Base-by-base conservation (phyloP, 2,888 invertebrate species). In the Cactoblastis cactorum region DNA sequence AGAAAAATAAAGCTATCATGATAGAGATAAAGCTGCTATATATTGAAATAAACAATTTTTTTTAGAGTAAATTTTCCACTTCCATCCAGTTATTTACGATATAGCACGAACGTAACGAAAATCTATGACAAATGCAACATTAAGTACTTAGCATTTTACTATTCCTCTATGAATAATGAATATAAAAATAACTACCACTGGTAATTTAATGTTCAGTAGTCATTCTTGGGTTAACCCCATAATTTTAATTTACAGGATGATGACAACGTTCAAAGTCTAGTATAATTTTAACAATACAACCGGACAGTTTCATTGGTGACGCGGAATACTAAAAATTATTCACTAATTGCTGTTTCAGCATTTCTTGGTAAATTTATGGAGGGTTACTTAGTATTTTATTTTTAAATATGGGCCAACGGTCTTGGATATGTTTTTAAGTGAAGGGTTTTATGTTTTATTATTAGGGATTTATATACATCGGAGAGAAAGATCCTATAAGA, bases 141-240 rank as follows among this genome's bases (percentile, higher is more conserved):
- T n/a, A n/a, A 6, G 4, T 43, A 43, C 43, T 28, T 41, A 28
- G 11, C 28, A 43, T 8, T 43, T 43, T 43, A 43, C 43, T 24
- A 43, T 43, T 43, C 43, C 28, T 32, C 17, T 28, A 17, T 43
- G 43, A 43, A 43, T 43, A 43, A 43, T 43, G 43, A 11, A 32
- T n/a, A 43, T 32, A 43, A 43, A 43, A 22, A 43, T 14, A n/a
- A 28, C 28, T 43, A n/a, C n/a, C 15, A 17, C 28, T 32, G 28
- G 11, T 43, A 43, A 28, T 43, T 28, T 43, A 28, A 43, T 43
- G 28, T 17, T 3, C 43, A 43, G 43, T 43, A 28, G 41, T 43
- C 41, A 43, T 43, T 14, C 14, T 24, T 12, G 41, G 43, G 28
- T 28, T 43, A n/a, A 17, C 28, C 24, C 28, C 9, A 28, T 28